These are phyloP conservation scores for Cremastobaeus sp. DNA, from an alignment of 2,888 invertebrate species.

Conservation along the genomic window DNA sequence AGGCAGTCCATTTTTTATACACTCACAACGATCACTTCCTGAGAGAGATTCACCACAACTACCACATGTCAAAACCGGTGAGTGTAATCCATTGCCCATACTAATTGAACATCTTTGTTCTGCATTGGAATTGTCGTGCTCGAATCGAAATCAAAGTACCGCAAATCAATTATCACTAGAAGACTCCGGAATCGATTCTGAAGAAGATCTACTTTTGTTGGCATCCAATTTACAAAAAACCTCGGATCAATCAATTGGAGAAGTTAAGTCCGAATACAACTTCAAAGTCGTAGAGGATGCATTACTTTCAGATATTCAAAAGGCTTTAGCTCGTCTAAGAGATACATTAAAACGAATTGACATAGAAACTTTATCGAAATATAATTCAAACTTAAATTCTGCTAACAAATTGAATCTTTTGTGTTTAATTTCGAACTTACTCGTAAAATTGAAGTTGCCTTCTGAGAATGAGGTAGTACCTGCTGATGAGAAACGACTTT, in stretches of 20 bases:
- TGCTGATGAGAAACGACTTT: constrained; percentile 69
- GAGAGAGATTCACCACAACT: constrained; percentile 56
- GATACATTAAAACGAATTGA: constrained; percentile 82
- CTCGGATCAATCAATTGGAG: constrained; percentile 78
- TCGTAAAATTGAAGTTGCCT: constrained; percentile 80
- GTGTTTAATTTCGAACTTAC: constrained; percentile 84
- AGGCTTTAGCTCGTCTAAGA: constrained; percentile 86
- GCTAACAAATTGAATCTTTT: constrained; percentile 82
- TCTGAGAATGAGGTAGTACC: constrained; percentile 76
- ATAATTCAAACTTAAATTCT: constrained; percentile 79
- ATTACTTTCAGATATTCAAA: constrained; percentile 87
- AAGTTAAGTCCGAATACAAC: constrained; percentile 73
- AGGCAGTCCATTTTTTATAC: constrained; percentile 34
- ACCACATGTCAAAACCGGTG: constrained; percentile 71
- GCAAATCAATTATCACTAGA: constrained; percentile 66
- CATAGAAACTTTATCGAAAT: constrained; percentile 79
- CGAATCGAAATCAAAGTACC: constrained; percentile 64
- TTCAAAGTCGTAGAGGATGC: constrained; percentile 80
- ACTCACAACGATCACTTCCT: constrained; percentile 45
- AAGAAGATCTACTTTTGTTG: constrained; percentile 83
- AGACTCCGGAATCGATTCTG: constrained; percentile 79
- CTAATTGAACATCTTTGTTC: constrained; percentile 78
- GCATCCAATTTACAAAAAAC: constrained; percentile 79
- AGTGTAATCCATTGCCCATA: constrained; percentile 78
- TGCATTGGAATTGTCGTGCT: constrained; percentile 74